These are phyloP conservation scores for Xerus rutilus DNA, from an alignment of 2,797 vertebrate genomes.

Conservation along the genomic window DNA sequence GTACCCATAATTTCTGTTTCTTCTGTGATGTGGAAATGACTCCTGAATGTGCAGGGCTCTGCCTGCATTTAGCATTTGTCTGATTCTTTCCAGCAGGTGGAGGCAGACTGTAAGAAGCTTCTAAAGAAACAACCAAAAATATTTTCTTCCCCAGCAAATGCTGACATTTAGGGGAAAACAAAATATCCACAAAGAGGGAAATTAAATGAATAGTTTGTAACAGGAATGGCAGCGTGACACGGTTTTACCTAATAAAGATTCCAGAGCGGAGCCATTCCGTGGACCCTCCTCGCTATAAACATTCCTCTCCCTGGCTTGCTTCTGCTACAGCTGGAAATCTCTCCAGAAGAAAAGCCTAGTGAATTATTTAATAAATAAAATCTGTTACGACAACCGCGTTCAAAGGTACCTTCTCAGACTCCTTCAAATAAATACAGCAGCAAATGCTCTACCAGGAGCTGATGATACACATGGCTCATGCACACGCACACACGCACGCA, in stretches of 20 bases:
- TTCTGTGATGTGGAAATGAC: neutral
- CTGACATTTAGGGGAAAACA: constrained; percentile 84
- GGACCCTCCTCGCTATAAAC: neutral
- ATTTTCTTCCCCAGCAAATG: constrained; percentile 72
- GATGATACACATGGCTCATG: accelerated
- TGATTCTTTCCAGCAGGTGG: constrained; percentile 86
- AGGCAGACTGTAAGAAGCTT: constrained; percentile 85
- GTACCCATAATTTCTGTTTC: neutral
- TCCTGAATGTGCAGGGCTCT: accelerated
- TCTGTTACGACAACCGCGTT: neutral
- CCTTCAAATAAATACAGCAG: neutral
- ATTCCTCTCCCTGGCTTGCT: constrained; percentile 76
- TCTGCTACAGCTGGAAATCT: constrained; percentile 82
- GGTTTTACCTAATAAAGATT: constrained; percentile 71
- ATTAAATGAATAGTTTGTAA: constrained; percentile 83
- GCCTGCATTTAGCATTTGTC: neutral
- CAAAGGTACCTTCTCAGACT: neutral
- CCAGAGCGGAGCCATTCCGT: neutral
- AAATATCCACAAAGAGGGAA: constrained; percentile 82
- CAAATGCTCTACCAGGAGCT: accelerated
- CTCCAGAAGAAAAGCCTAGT: constrained; percentile 14
- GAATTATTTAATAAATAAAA: constrained; percentile 73
- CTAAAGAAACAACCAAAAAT: constrained; percentile 65
- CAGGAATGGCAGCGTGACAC: constrained; percentile 46
- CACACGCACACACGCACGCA: accelerated